Percentiles rank a stretch among this genome's conserved stretches.
phyloP scores from a whole-genome alignment of 2,797 vertebrate genomes.

The Schizopygopsis malacanthus region DNA sequence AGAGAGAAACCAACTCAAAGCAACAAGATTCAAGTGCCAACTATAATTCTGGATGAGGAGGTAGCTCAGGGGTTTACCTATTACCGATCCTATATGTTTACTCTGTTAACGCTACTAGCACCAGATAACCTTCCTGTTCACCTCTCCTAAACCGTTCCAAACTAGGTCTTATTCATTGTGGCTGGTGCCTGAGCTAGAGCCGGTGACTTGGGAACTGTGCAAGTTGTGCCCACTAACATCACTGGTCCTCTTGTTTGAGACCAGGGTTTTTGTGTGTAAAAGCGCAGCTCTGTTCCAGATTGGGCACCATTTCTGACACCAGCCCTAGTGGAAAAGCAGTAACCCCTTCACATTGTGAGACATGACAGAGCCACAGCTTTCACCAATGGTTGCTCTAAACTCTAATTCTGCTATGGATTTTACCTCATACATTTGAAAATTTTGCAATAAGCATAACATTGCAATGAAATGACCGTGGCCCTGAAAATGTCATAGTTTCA shows the following conservation, averaged over 20 bases:
- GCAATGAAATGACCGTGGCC: constrained; percentile 34
- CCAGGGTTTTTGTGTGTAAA: not conserved
- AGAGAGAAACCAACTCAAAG: constrained; percentile 46
- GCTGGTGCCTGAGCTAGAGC: not conserved
- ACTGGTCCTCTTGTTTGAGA: not conserved
- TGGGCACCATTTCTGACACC: not conserved
- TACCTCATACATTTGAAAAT: not conserved
- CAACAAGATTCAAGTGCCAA: constrained; percentile 61
- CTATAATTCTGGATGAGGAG: constrained; percentile 73
- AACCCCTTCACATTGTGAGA: constrained; percentile 18
- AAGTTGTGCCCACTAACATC: not conserved
- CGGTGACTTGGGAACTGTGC: not conserved
- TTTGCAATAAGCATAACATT: not conserved
- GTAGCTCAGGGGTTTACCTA: constrained; percentile 69
- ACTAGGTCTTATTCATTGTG: not conserved
- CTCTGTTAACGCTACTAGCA: not conserved
- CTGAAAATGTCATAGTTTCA: constrained; percentile 24
- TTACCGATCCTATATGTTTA: not conserved
- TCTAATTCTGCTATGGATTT: not conserved
- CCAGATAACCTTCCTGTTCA: constrained; percentile 5
- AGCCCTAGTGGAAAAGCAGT: constrained; percentile 1
- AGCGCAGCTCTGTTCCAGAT: not conserved
- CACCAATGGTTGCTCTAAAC: not conserved
- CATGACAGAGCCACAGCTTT: constrained; percentile 42
- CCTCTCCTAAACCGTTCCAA: not conserved